These are phyloP conservation scores for Euglossa dilemma DNA, from an alignment of 1,140 invertebrate species.

Conservation along the genomic window DNA sequence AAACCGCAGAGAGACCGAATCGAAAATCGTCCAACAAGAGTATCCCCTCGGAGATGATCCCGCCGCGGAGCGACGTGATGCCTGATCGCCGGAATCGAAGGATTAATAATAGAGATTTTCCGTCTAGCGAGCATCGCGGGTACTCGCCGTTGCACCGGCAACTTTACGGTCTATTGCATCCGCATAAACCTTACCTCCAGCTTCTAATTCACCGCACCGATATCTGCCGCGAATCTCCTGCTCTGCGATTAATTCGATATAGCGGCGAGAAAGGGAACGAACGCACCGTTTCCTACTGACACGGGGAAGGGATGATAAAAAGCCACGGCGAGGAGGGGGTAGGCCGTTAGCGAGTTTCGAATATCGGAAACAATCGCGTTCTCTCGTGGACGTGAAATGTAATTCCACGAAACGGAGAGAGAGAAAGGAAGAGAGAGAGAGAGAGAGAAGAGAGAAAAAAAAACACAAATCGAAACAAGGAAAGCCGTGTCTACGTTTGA, in stretches of 20 bases:
- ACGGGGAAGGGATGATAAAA: no score
- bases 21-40: conserved; percentile 36
- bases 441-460: no score
- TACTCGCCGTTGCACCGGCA: background rate
- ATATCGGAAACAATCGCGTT: background rate
- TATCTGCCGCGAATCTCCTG: background rate
- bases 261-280: background rate
- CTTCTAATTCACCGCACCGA: background rate
- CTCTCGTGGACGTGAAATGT: background rate
- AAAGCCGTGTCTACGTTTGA: background rate
- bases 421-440: background rate
- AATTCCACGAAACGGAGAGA: no score
- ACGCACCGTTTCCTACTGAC: background rate
- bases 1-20: conserved; percentile 47
- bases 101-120: conserved; percentile 18
- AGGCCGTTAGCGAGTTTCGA: background rate
- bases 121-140: background rate
- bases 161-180: background rate
- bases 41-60: background rate
- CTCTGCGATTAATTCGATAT: background rate
- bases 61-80: background rate
- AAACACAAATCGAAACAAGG: background rate
- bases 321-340: background rate
- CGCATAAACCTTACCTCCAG: background rate
- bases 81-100: background rate